Evolutionary conservation across 2,797 vertebrate species (phyloP).

Genomic region (Micropoecilia bifurca): DNA sequence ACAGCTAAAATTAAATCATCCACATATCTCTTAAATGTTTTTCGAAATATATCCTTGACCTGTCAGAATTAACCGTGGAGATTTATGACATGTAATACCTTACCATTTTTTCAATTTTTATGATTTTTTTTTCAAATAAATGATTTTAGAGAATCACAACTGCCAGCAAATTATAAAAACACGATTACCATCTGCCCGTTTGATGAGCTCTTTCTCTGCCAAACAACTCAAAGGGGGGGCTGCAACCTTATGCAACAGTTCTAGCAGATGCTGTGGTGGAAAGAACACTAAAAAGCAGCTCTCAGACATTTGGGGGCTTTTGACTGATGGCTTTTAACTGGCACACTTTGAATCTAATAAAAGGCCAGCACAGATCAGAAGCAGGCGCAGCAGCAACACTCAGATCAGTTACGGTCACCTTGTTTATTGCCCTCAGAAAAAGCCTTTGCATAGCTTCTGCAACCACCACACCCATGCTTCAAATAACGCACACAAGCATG

Average conservation of each 20-base stretch:
- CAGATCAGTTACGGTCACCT: conserved; percentile 35
- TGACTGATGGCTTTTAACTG: conserved; percentile 49
- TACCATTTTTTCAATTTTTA: background rate
- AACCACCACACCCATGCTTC: conserved; percentile 20
- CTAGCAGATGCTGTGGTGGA: conserved; percentile 71
- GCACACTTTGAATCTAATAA: conserved; percentile 41
- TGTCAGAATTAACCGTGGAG: conserved; percentile 59
- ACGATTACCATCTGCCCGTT: conserved; percentile 66
- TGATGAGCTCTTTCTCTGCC: conserved; percentile 57
- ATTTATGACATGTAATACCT: conserved; percentile 56
- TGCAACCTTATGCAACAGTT: conserved; percentile 65
- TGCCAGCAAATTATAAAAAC: conserved; percentile 72
- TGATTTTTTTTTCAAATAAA: conserved; percentile 38
- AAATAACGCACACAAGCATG: conserved; percentile 12
- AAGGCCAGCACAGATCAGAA: conserved; percentile 38
- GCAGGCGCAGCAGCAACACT: conserved; percentile 18
- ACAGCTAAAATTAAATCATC: conserved; percentile 13
- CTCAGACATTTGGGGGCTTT: conserved; percentile 49
- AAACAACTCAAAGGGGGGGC: conserved; percentile 69
- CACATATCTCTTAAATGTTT: conserved; percentile 37
- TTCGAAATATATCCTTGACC: conserved; percentile 48
- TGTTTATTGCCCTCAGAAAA: conserved; percentile 37
- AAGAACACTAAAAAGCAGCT: conserved; percentile 61
- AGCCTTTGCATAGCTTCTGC: background rate
- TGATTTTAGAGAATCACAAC: conserved; percentile 69